Evolutionary conservation across 2,888 invertebrate species (phyloP).

Genomic region (Ephialtes manifestator): DNA sequence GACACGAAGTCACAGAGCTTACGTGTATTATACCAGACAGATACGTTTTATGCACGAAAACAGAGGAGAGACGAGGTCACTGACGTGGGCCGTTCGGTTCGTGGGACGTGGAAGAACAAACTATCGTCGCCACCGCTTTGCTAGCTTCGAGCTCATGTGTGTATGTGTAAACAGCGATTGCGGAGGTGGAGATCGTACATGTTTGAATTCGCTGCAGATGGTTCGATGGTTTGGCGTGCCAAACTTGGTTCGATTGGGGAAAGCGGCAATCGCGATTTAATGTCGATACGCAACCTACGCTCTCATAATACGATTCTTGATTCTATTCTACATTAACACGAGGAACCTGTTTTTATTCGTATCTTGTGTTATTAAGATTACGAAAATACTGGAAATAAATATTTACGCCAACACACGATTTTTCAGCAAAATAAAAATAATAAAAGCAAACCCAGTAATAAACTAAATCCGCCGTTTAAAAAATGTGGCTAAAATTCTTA

Average conservation of each 20-base stretch:
- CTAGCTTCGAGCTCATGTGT: neutral
- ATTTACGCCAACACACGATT: neutral
- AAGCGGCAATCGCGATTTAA: slow-evolving; percentile 39
- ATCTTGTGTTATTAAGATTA: neutral
- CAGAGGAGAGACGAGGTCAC: slow-evolving; percentile 69
- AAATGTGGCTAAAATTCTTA: no score
- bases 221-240: slow-evolving; percentile 55
- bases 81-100: slow-evolving; percentile 69
- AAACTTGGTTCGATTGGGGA: slow-evolving; percentile 64
- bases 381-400: slow-evolving; percentile 11
- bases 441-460: neutral
- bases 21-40: slow-evolving; percentile 36
- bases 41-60: slow-evolving; percentile 69
- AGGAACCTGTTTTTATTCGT: slow-evolving; percentile 29
- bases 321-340: slow-evolving; percentile 29
- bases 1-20: slow-evolving; percentile 49
- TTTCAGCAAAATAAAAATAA: neutral
- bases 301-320: slow-evolving; percentile 40
- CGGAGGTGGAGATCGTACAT: slow-evolving; percentile 61
- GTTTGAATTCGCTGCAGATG: slow-evolving; percentile 46
- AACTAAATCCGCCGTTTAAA: no score
- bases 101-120: slow-evolving; percentile 53
- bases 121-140: slow-evolving; percentile 11
- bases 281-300: slow-evolving; percentile 63
- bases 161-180: slow-evolving; percentile 38